Evolutionary conservation across 2,113 vertebrate species (phyloP).

Genomic region (Otocyon megalotis): DNA sequence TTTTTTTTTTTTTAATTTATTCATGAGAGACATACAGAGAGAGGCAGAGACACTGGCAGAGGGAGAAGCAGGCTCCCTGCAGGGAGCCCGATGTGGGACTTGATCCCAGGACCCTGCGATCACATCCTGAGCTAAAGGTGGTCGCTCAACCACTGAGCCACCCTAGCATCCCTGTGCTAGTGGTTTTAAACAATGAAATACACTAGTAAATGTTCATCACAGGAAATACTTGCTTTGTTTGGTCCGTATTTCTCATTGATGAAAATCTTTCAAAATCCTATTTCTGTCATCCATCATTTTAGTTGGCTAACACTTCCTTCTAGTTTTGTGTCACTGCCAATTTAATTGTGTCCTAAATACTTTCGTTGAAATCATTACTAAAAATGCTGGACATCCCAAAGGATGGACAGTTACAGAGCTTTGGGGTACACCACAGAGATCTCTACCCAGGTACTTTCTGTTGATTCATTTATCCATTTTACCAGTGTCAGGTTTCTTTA

Average conservation of each 20-base stretch:
- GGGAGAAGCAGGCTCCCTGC: no score
- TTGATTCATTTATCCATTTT: not conserved
- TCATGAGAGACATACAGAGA: no score
- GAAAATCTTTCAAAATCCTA: not conserved
- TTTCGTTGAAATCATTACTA: not conserved
- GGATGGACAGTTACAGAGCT: not conserved
- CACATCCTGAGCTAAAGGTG: no score
- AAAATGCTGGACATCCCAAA: not conserved
- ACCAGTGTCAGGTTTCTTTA: not conserved
- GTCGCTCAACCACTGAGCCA: no score
- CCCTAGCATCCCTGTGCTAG: not conserved
- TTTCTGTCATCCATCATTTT: not conserved
- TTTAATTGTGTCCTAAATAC: not conserved
- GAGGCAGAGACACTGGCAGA: no score
- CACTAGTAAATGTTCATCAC: not conserved
- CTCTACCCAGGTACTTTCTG: not conserved
- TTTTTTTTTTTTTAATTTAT: no score
- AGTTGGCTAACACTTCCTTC: not conserved
- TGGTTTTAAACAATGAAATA: constrained; percentile 25
- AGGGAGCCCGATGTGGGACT: no score
- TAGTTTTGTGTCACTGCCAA: not conserved
- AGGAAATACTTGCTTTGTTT: not conserved
- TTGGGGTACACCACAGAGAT: not conserved
- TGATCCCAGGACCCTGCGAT: no score
- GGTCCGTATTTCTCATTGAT: not conserved